Conservation (phyloP, 2,888 invertebrate species). For the Oscheius sp. region DNA sequence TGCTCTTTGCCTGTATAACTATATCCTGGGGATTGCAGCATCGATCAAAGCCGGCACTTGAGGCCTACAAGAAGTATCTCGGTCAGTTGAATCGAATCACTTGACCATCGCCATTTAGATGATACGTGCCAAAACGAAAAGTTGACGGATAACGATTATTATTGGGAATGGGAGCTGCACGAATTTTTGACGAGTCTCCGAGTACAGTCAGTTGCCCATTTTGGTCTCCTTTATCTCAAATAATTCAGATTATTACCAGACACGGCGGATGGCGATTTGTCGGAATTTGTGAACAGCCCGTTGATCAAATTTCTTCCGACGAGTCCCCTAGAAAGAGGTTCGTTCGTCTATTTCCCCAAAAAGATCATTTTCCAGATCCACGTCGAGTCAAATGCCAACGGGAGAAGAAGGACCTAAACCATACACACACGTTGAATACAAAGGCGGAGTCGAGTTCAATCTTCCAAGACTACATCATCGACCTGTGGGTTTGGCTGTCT, state of each 20-base stretch:
- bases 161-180: slow-evolving; percentile 34
- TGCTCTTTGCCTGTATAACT: background rate
- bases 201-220: slow-evolving; percentile 13
- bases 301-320: slow-evolving; percentile 23
- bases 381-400: slow-evolving; percentile 10
- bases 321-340: slow-evolving; percentile 23
- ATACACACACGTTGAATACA: slow-evolving; percentile 10
- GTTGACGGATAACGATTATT: background rate
- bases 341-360: background rate
- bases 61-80: slow-evolving; percentile 15
- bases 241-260: slow-evolving; percentile 21
- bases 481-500: slow-evolving; percentile 35
- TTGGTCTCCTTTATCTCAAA: background rate
- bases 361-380: slow-evolving; percentile 12
- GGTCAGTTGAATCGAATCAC: background rate
- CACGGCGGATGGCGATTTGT: slow-evolving; percentile 30
- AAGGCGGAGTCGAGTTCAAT: slow-evolving; percentile 4
- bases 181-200: slow-evolving; percentile 32
- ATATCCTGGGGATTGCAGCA: background rate
- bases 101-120: background rate
- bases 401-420: slow-evolving; percentile 10
- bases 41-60: background rate
- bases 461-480: slow-evolving; percentile 37
- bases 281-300: slow-evolving; percentile 9
- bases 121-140: slow-evolving; percentile 32